Evolutionary conservation across 2,888 invertebrate genomes (phyloP), one percentile per base, ranked within the genome.

Genomic region (Teinopalpus imperialis): DNA sequence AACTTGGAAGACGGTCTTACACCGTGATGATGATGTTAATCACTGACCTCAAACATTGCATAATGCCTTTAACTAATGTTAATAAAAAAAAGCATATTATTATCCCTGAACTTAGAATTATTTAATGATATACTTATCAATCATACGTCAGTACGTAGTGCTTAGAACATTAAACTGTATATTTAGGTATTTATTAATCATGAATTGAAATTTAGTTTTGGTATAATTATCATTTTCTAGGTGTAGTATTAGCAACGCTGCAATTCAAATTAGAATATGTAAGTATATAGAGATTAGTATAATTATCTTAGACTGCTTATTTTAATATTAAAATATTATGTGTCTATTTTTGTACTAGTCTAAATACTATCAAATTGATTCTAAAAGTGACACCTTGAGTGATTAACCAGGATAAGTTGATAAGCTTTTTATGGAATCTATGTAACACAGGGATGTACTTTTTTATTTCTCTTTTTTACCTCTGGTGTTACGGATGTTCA

Each of bases 81-180:
- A 20, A 4, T n/a, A n/a, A n/a, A n/a, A 7, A 29, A 39, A 39
- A 29, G 13, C 29, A 29, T 39, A 39, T 39, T 21, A 39, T 39
- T 39, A 39, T 6, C 20, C 27, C 21, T 29, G 29, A 29, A 12
- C 12, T 29, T 21, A n/a, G 21, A 13, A 39, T 39, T 29, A 39
- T 21, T 14, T 39, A 39, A 39, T 39, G 21, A 39, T 39, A 39
- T 16, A 39, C 18, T 30, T 29, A 39, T 39, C 39, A 39, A 39
- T 30, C 39, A 39, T 12, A 18, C 39, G 20, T 39, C 39, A 29
- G 27, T 27, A 7, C 16, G 27, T 16, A 7, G 26, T 18, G 27
- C 16, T 39, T 27, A 27, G 3, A 27, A 2, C 4, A 7, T 5
- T 27, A 26, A 27, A 37, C 14, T 5, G 14, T 2, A 6, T 14